These are phyloP conservation scores for Spisula solida DNA, from an alignment of 2,888 invertebrate genomes.

Conservation along the genomic window DNA sequence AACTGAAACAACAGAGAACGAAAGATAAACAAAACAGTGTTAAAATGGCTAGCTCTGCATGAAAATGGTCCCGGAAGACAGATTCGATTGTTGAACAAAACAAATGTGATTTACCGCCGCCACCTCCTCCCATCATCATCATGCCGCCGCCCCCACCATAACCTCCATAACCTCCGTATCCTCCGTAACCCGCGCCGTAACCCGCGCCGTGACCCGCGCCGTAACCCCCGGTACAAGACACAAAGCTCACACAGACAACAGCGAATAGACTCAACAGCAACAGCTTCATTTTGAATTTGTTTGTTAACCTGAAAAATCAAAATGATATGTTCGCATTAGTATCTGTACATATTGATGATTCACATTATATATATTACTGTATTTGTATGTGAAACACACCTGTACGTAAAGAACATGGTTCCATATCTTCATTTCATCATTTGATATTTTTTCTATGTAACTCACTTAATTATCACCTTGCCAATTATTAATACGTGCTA, in stretches of 20 bases:
- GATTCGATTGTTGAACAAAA: background rate
- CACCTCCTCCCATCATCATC: background rate
- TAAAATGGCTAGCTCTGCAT: background rate
- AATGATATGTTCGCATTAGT: too few relatives aligned
- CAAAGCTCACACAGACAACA: background rate
- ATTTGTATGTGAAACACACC: too few relatives aligned
- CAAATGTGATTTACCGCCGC: background rate
- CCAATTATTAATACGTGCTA: too few relatives aligned
- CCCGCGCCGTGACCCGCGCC: background rate
- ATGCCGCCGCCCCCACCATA: background rate
- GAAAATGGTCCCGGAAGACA: background rate
- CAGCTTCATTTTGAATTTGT: background rate
- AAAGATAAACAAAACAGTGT: background rate
- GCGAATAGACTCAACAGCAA: background rate
- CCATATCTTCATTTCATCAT: too few relatives aligned
- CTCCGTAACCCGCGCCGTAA: background rate
- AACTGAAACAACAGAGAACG: background rate
- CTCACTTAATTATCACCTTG: too few relatives aligned
- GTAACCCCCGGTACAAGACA: background rate
- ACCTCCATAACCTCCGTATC: background rate
- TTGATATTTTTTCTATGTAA: too few relatives aligned
- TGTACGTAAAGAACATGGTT: too few relatives aligned
- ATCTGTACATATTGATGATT: too few relatives aligned
- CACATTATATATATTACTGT: too few relatives aligned
- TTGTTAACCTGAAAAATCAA: background rate